These are phyloP conservation scores for Melipona quadrifasciata DNA, from an alignment of 1,140 invertebrate genomes.

Conservation along the genomic window DNA sequence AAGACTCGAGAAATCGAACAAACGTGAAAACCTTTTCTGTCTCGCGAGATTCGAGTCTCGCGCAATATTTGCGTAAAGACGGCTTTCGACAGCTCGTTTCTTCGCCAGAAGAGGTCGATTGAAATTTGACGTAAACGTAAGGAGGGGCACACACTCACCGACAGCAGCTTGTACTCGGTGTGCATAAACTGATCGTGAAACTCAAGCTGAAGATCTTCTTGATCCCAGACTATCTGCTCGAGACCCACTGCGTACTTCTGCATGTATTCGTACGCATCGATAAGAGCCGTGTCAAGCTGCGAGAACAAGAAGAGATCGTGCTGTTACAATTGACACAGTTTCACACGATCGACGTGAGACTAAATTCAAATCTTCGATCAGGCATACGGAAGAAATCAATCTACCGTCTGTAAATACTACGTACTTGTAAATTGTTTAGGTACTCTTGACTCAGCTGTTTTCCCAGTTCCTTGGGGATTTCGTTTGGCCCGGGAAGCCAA, in stretches of 20 bases:
- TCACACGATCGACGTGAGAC: too few relatives aligned
- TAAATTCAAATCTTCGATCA: too few relatives aligned
- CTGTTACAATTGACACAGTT: too few relatives aligned
- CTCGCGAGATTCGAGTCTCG: conserved; percentile 23
- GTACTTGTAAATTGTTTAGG: conserved; percentile 80
- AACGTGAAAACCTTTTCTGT: too few relatives aligned
- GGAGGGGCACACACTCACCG: conserved; percentile 76
- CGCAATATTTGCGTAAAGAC: conserved; percentile 48
- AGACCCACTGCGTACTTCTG: conserved; percentile 86
- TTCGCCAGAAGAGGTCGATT: not conserved
- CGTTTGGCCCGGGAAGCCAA: conserved; percentile 80
- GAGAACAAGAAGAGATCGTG: conserved; percentile 62
- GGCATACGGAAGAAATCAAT: not conserved
- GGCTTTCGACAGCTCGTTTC: not conserved
- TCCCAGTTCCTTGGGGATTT: conserved; percentile 82
- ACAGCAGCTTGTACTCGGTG: conserved; percentile 83
- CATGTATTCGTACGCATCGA: conserved; percentile 84
- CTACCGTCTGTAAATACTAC: conserved; percentile 58
- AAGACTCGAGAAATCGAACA: too few relatives aligned
- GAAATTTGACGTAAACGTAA: not conserved
- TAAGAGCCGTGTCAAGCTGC: conserved; percentile 82
- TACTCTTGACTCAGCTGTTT: conserved; percentile 76
- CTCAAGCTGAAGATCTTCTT: conserved; percentile 79
- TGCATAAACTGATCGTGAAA: conserved; percentile 83
- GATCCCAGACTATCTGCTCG: conserved; percentile 86